Base-by-base conservation (phyloP, 2,888 invertebrate genomes). In the Alloplasta piceator region DNA sequence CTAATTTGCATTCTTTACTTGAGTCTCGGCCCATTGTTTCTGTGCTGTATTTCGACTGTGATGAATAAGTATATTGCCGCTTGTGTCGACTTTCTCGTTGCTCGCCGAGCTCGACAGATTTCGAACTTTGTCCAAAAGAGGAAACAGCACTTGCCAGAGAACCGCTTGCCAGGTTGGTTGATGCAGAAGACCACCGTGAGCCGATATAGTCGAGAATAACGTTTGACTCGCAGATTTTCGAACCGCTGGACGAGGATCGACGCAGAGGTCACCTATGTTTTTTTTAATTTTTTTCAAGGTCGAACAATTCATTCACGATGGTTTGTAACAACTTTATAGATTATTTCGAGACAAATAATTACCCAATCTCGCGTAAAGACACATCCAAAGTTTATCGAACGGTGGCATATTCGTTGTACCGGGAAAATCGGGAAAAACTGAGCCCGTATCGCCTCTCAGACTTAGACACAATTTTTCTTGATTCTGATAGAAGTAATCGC, bases 1-100 rank as follows among this genome's bases (percentile, higher is more conserved):
- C 38, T 48, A 55, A 36, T 48, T 68, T 14, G 1, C 38, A 9
- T 52, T 43, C 10, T 70, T 50, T 85, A 95, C 96, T 94, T 98
- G 98, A 0, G 99, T 99, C 93, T 99, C 99, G 0, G 99, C 98
- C 99, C 99, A 99, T 90, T 99, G 99, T 89, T 99, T 99, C 92
- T 98, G 98, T 63, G 99, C 99, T 0, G 99, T 99, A 92, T 99
- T 99, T 78, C 99, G 94, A 0, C 99, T 98, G 93, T 99, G 99
- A 92, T 99, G 99, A 87, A 99, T 99, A 5, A 99, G 94, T 85
- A 99, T 98, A 90, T 98, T 98, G 78, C 96, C 98, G 58, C 97
- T 98, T 0, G 97, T 96, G 89, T 98, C 98, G 63, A 98, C 98
- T 90, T 97, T 97, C 88, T 96, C 96, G 12, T 94, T 95, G 84